A percentile compares a stretch with the other conserved stretches of the same genome.
These are phyloP conservation scores for Caenorhabditis auriculariae DNA, from an alignment of 2,888 invertebrate genomes.

Conservation along the genomic window DNA sequence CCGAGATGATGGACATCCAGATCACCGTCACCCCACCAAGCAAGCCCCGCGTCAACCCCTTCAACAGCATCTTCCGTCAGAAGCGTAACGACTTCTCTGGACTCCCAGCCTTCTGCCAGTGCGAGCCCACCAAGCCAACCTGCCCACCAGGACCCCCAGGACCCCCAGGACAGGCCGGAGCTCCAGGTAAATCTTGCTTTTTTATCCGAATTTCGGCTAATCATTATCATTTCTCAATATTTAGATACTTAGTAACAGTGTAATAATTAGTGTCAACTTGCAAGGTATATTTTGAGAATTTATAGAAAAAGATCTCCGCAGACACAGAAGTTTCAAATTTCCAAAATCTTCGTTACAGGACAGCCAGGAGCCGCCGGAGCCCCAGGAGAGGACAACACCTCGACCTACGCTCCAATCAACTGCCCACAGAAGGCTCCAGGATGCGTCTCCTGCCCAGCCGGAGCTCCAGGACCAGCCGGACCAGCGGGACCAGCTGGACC, in stretches of 20 bases:
- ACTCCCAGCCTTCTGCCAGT: slow-evolving; percentile 60
- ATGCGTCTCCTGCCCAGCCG: slow-evolving; percentile 52
- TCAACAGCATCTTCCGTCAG: slow-evolving; percentile 58
- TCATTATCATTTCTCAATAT: no score
- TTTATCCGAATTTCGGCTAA: no score
- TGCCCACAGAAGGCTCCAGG: slow-evolving; percentile 43
- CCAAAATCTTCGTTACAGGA: no score
- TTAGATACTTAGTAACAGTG: no score
- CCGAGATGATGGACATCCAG: slow-evolving; percentile 59
- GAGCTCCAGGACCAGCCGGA: slow-evolving; percentile 48
- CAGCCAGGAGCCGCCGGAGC: slow-evolving; percentile 41
- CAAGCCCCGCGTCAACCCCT: slow-evolving; percentile 48
- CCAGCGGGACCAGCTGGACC: slow-evolving; percentile 44
- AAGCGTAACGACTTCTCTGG: slow-evolving; percentile 50
- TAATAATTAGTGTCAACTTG: no score
- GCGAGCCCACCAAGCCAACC: slow-evolving; percentile 54
- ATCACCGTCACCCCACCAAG: slow-evolving; percentile 57
- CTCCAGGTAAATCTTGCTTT: no score
- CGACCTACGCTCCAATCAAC: slow-evolving; percentile 42
- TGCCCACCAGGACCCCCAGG: slow-evolving; percentile 50
- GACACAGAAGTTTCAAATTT: no score
- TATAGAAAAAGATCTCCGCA: no score
- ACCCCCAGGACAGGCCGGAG: slow-evolving; percentile 48
- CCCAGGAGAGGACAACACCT: slow-evolving; percentile 43
- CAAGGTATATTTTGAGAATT: no score